Conservation (phyloP, 53 echinoderm and acorn worm genomes). For the Paracentrotus lividus region DNA sequence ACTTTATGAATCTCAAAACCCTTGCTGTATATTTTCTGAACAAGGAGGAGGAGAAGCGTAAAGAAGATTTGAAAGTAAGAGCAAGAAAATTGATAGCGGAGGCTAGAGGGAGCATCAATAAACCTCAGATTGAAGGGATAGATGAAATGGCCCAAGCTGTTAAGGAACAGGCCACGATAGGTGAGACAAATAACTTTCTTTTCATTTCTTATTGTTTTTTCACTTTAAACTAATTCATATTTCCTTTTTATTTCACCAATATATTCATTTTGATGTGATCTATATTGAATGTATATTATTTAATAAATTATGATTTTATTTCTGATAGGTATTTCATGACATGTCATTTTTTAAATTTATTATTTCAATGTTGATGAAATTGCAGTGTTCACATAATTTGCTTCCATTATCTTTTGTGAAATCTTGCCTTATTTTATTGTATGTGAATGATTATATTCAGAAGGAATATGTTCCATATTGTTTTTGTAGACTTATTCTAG, state of each 20-base stretch:
- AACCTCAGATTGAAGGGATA: constrained; percentile 90
- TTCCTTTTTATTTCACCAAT: neutral
- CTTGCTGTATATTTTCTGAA: neutral
- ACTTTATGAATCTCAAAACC: too few species aligned
- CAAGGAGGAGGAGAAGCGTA: constrained; percentile 85
- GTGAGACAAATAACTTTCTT: neutral
- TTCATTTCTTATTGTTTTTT: neutral
- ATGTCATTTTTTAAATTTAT: neutral
- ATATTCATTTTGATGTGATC: neutral
- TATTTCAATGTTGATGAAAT: neutral
- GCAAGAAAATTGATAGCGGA: constrained; percentile 93
- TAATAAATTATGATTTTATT: neutral
- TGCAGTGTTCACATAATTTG: neutral
- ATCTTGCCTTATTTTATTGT: neutral
- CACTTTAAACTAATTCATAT: neutral
- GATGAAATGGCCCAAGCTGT: constrained; percentile 93
- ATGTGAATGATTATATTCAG: neutral
- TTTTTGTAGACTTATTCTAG: neutral
- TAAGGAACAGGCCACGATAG: constrained; percentile 75
- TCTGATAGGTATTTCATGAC: neutral
- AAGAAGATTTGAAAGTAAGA: constrained; percentile 88
- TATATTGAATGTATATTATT: neutral
- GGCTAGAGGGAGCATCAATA: constrained; percentile 92
- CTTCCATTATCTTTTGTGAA: neutral
- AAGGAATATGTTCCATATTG: neutral